phyloP scores from a whole-genome alignment of 1,140 invertebrate species.

The Wiebesia pumilae region DNA sequence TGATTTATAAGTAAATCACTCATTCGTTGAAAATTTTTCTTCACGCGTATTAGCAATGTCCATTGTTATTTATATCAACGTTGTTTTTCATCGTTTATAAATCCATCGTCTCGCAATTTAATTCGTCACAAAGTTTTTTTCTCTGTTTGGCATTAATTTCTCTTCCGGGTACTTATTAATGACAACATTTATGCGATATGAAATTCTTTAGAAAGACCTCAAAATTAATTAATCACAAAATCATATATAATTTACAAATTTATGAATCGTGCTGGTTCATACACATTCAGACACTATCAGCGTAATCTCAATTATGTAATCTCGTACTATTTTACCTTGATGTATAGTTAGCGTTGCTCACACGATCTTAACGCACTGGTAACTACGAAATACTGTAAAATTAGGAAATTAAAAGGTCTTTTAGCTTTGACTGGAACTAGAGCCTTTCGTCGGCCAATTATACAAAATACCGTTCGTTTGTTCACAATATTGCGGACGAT shows the following conservation, averaged over 20 bases:
- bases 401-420: not conserved
- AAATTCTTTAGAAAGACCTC: too few species aligned
- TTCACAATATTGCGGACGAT: not conserved
- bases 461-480: not conserved
- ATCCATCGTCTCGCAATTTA: too few species aligned
- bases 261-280: not conserved
- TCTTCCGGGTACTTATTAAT: too few species aligned
- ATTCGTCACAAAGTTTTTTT: too few species aligned
- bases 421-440: not conserved
- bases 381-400: not conserved
- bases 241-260: not conserved
- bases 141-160: too few species aligned
- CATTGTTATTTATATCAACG: too few species aligned
- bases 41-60: too few species aligned
- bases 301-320: not conserved
- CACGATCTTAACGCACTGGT: not conserved
- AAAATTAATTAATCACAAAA: too few species aligned
- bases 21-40: too few species aligned
- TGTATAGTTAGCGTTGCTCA: not conserved
- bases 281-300: not conserved
- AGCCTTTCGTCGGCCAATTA: not conserved
- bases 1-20: too few species aligned
- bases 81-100: too few species aligned
- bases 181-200: too few species aligned
- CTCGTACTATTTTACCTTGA: not conserved